Percentiles rank a stretch among this genome's conserved stretches.
Conservation (phyloP, 2,888 invertebrate species). For the Frankliniella intonsa region DNA sequence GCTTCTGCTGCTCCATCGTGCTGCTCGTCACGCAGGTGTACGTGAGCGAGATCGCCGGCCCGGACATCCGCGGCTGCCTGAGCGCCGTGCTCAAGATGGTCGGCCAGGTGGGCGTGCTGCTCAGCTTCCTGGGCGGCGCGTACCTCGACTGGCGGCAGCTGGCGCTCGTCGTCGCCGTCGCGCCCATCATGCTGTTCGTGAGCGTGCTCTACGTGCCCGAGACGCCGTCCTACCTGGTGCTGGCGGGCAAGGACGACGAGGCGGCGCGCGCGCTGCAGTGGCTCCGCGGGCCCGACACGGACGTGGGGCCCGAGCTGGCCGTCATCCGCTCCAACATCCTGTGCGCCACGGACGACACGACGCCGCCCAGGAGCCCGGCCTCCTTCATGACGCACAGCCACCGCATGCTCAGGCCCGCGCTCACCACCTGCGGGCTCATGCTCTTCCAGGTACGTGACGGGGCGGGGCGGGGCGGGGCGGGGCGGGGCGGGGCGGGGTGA, state of each 20-base stretch:
- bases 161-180: constrained; percentile 72
- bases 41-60: constrained; percentile 85
- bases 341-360: constrained; percentile 41
- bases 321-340: constrained; percentile 65
- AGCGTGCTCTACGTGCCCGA: constrained; percentile 73
- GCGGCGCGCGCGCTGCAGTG: constrained; percentile 67
- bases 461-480: constrained; percentile 72
- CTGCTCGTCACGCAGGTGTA: constrained; percentile 79
- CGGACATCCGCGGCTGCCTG: constrained; percentile 78
- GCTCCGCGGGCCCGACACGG: constrained; percentile 76
- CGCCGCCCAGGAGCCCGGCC: constrained; percentile 33
- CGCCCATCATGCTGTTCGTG: constrained; percentile 68
- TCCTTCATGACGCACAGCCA: constrained; percentile 34
- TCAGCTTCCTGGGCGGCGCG: constrained; percentile 77
- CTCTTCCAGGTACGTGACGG: constrained; percentile 76
- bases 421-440: constrained; percentile 81
- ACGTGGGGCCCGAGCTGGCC: constrained; percentile 69
- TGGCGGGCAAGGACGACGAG: constrained; percentile 69
- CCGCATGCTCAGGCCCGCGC: constrained; percentile 61
- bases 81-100: constrained; percentile 82
- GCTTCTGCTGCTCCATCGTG: constrained; percentile 72
- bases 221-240: constrained; percentile 78
- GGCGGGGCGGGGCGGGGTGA: constrained; percentile 80
- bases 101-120: constrained; percentile 77
- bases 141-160: constrained; percentile 80